Conservation (phyloP, 2,113 vertebrate species). For the Callaeas wilsoni region DNA sequence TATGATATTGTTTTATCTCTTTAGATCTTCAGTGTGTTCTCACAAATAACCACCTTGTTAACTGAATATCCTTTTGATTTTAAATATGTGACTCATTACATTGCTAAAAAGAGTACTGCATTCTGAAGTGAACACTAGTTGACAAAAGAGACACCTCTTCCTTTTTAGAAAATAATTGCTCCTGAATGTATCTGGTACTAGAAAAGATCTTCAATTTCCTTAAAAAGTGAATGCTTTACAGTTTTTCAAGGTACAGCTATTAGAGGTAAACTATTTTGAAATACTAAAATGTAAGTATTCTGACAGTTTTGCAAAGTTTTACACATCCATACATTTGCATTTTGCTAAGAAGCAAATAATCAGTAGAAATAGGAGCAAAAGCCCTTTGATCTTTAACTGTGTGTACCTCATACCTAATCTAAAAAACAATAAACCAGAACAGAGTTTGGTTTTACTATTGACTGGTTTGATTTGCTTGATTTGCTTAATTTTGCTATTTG, state of each 20-base stretch:
- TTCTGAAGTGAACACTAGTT: neutral
- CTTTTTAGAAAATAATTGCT: neutral
- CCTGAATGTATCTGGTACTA: neutral
- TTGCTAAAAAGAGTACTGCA: neutral
- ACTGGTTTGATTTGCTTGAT: too few relatives aligned
- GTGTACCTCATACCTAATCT: neutral
- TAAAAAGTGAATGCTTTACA: neutral
- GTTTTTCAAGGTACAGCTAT: neutral
- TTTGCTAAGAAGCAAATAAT: neutral
- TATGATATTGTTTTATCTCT: neutral
- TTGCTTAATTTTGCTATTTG: too few relatives aligned
- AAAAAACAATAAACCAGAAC: neutral
- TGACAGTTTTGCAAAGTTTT: neutral
- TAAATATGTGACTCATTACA: neutral
- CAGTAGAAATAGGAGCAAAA: neutral
- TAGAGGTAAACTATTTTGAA: neutral
- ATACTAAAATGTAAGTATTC: neutral
- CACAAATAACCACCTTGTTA: neutral
- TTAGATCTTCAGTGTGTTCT: neutral
- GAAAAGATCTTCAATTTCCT: neutral
- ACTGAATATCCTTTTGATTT: neutral
- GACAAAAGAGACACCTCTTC: neutral
- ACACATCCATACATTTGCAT: neutral
- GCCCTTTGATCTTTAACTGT: neutral
- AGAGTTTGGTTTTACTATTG: neutral